phyloP scores from a whole-genome alignment of 2,797 vertebrate species.

The Acanthopagrus latus region DNA sequence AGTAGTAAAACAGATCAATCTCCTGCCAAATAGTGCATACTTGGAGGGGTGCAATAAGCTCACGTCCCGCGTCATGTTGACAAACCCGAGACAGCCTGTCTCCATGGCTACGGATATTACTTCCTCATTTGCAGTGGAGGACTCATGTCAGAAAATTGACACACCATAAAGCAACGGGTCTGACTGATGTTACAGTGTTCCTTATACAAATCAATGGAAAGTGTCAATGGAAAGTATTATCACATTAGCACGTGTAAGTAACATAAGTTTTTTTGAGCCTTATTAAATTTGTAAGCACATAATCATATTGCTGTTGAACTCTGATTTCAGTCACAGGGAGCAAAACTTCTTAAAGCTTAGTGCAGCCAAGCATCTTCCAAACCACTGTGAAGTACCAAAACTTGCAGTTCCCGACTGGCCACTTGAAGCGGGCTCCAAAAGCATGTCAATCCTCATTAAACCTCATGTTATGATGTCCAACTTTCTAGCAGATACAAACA shows the following conservation, averaged over 20 bases:
- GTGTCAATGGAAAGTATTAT: neutral
- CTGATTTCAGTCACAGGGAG: neutral
- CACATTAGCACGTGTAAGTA: neutral
- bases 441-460: too few relatives aligned
- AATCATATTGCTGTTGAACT: neutral
- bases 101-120: conserved; percentile 59
- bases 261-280: neutral
- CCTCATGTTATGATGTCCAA: too few relatives aligned
- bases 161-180: conserved; percentile 9
- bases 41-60: conserved; percentile 41
- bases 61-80: conserved; percentile 48
- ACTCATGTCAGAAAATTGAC: conserved; percentile 40
- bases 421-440: too few relatives aligned
- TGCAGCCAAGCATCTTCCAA: too few relatives aligned
- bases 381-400: too few relatives aligned
- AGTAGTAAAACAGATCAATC: conserved; percentile 45
- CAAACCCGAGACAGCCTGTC: conserved; percentile 39
- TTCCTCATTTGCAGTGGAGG: conserved; percentile 15
- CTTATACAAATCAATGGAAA: neutral
- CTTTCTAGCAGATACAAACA: too few relatives aligned
- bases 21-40: conserved; percentile 44
- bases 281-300: neutral
- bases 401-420: too few relatives aligned
- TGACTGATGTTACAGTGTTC: conserved; percentile 9
- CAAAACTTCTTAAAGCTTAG: too few relatives aligned